These are phyloP conservation scores for Pedionomus torquatus DNA, from an alignment of 2,113 vertebrate genomes.

Conservation along the genomic window DNA sequence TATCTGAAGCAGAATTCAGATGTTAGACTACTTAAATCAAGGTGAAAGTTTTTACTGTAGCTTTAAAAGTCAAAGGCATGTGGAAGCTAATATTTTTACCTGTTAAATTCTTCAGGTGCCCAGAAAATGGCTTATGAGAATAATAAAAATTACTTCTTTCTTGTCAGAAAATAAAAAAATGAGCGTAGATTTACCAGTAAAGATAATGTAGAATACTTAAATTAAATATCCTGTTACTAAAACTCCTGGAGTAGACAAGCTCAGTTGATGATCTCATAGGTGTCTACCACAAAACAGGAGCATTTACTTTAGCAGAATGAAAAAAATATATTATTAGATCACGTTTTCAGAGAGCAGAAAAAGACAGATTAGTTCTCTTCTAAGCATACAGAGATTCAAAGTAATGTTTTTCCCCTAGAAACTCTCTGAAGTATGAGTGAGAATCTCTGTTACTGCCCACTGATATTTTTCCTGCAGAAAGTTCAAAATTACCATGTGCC, in stretches of 20 bases:
- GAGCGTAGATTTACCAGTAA: background rate
- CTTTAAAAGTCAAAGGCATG: background rate
- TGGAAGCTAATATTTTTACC: background rate
- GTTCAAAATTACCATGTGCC: background rate
- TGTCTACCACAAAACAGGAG: background rate
- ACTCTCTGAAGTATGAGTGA: background rate
- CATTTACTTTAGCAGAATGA: background rate
- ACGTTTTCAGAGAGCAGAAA: background rate
- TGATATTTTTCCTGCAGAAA: background rate
- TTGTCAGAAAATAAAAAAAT: background rate
- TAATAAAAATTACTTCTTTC: background rate
- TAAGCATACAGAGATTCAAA: background rate
- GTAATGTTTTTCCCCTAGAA: background rate
- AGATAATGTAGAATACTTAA: background rate
- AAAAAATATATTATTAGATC: background rate
- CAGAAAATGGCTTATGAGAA: background rate
- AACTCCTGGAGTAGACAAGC: background rate
- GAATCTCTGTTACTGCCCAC: background rate
- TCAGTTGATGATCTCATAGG: background rate
- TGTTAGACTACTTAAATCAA: background rate
- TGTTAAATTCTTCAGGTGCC: background rate
- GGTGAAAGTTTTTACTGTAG: background rate
- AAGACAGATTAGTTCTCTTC: background rate
- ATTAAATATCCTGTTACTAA: background rate
- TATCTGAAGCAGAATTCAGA: background rate